Conservation (phyloP, 1,140 invertebrate genomes). For the Drosophila rhopaloa region DNA sequence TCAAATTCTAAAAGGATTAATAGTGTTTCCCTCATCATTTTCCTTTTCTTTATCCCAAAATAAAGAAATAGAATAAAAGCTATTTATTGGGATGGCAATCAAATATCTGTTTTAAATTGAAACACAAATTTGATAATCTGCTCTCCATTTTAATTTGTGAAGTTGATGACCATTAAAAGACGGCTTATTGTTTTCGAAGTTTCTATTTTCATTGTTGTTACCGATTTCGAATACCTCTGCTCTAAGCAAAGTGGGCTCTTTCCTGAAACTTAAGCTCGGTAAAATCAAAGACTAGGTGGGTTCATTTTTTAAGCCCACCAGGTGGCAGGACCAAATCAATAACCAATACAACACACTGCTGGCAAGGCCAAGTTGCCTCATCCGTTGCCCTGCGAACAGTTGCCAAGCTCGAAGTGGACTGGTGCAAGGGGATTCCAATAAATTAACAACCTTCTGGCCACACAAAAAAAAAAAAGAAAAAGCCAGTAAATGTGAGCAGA, state of each 20-base stretch:
- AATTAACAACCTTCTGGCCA: conserved; percentile 33
- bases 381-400: conserved; percentile 29
- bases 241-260: not conserved
- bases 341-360: conserved; percentile 36
- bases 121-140: too few relatives aligned
- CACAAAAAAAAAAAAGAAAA: not conserved
- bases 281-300: not conserved
- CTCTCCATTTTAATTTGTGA: too few relatives aligned
- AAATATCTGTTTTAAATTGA: too few relatives aligned
- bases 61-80: too few relatives aligned
- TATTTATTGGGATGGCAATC: too few relatives aligned
- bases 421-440: conserved; percentile 23
- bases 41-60: too few relatives aligned
- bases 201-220: conserved; percentile 5
- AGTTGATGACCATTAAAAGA: too few relatives aligned
- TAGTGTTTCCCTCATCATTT: too few relatives aligned
- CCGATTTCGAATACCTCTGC: not conserved
- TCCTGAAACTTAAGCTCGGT: not conserved
- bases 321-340: conserved; percentile 26
- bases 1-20: too few relatives aligned
- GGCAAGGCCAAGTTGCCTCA: conserved; percentile 17
- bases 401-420: conserved; percentile 12
- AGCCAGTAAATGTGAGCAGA: not conserved
- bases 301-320: not conserved
- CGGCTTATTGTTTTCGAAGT: not conserved